These are phyloP conservation scores for Drosophila engyochracea DNA, from an alignment of 2,888 invertebrate genomes.

Conservation along the genomic window DNA sequence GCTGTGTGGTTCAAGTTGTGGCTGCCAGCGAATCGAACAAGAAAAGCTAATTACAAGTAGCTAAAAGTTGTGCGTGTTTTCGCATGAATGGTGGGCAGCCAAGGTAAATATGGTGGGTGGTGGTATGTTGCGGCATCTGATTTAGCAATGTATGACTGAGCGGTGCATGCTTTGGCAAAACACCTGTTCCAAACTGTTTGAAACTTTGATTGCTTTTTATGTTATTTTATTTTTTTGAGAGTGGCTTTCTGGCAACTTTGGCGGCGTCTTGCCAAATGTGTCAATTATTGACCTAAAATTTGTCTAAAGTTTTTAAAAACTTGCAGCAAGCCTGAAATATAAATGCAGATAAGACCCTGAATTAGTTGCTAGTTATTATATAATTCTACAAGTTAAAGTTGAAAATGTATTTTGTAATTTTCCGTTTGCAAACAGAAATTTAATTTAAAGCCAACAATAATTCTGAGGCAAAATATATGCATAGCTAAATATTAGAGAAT, in stretches of 20 bases:
- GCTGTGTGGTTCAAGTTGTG: constrained; percentile 38
- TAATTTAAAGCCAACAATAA: not conserved
- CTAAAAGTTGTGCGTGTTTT: constrained; percentile 75
- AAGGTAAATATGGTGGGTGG: constrained; percentile 3
- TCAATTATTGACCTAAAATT: constrained; percentile 69
- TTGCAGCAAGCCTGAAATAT: constrained; percentile 20
- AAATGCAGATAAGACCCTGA: constrained; percentile 19
- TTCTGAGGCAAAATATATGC: not conserved
- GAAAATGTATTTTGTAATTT: not conserved
- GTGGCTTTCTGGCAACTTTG: constrained; percentile 26
- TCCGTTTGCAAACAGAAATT: not conserved
- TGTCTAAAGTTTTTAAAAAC: constrained; percentile 42
- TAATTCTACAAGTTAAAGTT: constrained; percentile 12
- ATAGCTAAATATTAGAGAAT: not conserved
- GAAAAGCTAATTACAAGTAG: constrained; percentile 82
- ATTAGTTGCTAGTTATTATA: not conserved
- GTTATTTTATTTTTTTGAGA: constrained; percentile 39
- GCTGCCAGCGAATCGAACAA: constrained; percentile 76
- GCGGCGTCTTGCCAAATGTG: constrained; percentile 59
- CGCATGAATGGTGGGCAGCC: constrained; percentile 58
- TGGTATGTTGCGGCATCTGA: constrained; percentile 14
- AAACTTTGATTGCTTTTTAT: constrained; percentile 80
- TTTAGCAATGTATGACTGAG: constrained; percentile 14
- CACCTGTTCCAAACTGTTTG: constrained; percentile 73
- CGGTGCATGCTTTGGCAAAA: constrained; percentile 37